These are phyloP conservation scores for Chrysopa pallens DNA, from an alignment of 1,140 invertebrate genomes.

Conservation along the genomic window DNA sequence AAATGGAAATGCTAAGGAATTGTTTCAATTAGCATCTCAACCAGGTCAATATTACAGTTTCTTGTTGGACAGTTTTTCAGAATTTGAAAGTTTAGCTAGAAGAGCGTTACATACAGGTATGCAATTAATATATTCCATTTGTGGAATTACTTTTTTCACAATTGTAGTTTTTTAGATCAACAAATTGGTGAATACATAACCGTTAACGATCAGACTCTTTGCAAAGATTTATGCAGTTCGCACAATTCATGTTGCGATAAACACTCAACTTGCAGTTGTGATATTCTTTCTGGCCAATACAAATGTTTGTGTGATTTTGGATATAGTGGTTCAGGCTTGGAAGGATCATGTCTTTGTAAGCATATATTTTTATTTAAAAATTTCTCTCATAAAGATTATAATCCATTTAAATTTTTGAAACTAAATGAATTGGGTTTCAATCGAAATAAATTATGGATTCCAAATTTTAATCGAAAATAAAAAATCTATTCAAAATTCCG, in stretches of 20 bases:
- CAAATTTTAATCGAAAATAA: too few relatives aligned
- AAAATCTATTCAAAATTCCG: too few relatives aligned
- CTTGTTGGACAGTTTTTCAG: conserved; percentile 48
- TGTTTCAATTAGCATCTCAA: conserved; percentile 43
- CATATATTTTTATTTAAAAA: too few relatives aligned
- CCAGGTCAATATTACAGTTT: conserved; percentile 46
- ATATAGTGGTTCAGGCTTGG: conserved; percentile 44
- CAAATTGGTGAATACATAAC: conserved; percentile 35
- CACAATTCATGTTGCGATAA: conserved; percentile 31
- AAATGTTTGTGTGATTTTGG: conserved; percentile 44
- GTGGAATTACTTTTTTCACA: not conserved
- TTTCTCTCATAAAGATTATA: too few relatives aligned
- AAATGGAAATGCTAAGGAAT: conserved; percentile 45
- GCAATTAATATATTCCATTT: conserved; percentile 3
- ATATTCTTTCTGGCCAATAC: conserved; percentile 46
- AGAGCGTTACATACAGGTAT: conserved; percentile 48
- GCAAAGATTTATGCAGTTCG: conserved; percentile 31
- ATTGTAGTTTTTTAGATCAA: conserved; percentile 30
- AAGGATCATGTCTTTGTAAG: conserved; percentile 39
- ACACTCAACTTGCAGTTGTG: conserved; percentile 40
- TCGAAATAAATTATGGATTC: too few relatives aligned
- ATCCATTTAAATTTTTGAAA: too few relatives aligned
- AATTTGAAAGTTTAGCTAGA: conserved; percentile 51
- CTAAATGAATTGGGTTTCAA: too few relatives aligned
- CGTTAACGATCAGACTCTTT: conserved; percentile 26